A percentile compares a stretch with the other conserved stretches of the same genome.
These are phyloP conservation scores for Austrolebias charrua DNA, from an alignment of 2,797 vertebrate genomes.

Conservation along the genomic window DNA sequence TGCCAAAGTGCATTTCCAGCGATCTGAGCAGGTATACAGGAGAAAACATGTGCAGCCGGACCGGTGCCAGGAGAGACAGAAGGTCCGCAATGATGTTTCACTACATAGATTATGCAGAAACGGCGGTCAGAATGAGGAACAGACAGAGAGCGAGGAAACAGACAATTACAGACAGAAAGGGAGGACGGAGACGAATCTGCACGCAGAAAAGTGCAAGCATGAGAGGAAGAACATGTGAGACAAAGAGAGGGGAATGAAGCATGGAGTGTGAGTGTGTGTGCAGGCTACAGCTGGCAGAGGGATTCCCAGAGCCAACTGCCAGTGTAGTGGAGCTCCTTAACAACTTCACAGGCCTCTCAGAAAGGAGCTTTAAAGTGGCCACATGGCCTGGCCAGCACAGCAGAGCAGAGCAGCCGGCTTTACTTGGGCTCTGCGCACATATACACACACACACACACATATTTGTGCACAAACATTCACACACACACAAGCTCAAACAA, in stretches of 20 bases:
- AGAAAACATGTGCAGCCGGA: slow-evolving; percentile 76
- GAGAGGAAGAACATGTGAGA: slow-evolving; percentile 64
- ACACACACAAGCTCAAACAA: slow-evolving; percentile 69
- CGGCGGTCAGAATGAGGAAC: slow-evolving; percentile 70
- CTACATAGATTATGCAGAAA: slow-evolving; percentile 80
- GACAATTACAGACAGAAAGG: slow-evolving; percentile 51
- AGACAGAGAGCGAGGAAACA: slow-evolving; percentile 51
- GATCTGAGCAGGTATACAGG: slow-evolving; percentile 78
- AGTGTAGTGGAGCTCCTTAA: slow-evolving; percentile 85
- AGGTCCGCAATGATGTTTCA: slow-evolving; percentile 79
- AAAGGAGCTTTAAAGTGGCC: slow-evolving; percentile 85
- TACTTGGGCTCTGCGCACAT: slow-evolving; percentile 74
- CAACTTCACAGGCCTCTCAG: slow-evolving; percentile 84
- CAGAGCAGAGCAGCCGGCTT: slow-evolving; percentile 78
- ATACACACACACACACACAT: slow-evolving; percentile 38
- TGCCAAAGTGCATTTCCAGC: slow-evolving; percentile 75
- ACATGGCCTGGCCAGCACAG: slow-evolving; percentile 82
- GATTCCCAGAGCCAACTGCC: slow-evolving; percentile 82
- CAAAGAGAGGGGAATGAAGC: slow-evolving; percentile 51
- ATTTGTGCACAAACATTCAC: slow-evolving; percentile 33
- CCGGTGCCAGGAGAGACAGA: slow-evolving; percentile 78
- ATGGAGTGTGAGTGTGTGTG: slow-evolving; percentile 45
- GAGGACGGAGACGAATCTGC: slow-evolving; percentile 45
- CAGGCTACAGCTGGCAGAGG: slow-evolving; percentile 81
- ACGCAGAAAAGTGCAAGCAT: slow-evolving; percentile 53